These are phyloP conservation scores for Tangara arthus DNA, from an alignment of 2,797 vertebrate genomes.

Conservation along the genomic window DNA sequence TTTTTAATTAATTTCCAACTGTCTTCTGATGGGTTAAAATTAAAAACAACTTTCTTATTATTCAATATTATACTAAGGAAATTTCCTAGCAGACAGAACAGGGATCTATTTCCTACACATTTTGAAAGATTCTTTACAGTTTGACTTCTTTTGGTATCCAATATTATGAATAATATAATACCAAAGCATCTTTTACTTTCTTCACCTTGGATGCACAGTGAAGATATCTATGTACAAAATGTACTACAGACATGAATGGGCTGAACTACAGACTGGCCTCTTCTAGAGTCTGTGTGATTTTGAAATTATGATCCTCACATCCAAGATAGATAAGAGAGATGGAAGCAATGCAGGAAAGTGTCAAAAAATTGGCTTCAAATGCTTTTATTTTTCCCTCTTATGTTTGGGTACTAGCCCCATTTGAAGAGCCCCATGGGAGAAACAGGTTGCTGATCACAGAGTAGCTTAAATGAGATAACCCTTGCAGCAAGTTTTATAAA, in stretches of 20 bases:
- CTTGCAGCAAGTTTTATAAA: conserved; percentile 22
- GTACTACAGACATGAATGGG: not conserved
- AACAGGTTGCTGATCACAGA: conserved; percentile 32
- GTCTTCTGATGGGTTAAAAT: not conserved
- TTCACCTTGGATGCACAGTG: not conserved
- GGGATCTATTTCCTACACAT: not conserved
- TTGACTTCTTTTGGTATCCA: not conserved
- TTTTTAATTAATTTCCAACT: not conserved
- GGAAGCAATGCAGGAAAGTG: not conserved
- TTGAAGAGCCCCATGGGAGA: conserved; percentile 17
- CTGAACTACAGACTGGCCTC: not conserved
- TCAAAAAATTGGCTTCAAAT: not conserved
- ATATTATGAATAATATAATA: not conserved
- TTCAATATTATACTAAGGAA: not conserved
- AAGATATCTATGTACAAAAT: not conserved
- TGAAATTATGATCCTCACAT: not conserved
- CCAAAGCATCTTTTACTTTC: not conserved
- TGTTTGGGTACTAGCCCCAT: not conserved
- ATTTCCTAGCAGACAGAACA: not conserved
- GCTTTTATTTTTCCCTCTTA: not conserved
- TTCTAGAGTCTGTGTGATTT: not conserved
- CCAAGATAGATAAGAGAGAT: not conserved
- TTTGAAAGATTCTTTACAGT: not conserved
- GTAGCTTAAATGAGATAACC: conserved; percentile 41
- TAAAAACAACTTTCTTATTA: not conserved